Evolutionary conservation across 2,888 invertebrate genomes (phyloP), one percentile per base, ranked within the genome.

Genomic region (Neocrepidodera transversa): DNA sequence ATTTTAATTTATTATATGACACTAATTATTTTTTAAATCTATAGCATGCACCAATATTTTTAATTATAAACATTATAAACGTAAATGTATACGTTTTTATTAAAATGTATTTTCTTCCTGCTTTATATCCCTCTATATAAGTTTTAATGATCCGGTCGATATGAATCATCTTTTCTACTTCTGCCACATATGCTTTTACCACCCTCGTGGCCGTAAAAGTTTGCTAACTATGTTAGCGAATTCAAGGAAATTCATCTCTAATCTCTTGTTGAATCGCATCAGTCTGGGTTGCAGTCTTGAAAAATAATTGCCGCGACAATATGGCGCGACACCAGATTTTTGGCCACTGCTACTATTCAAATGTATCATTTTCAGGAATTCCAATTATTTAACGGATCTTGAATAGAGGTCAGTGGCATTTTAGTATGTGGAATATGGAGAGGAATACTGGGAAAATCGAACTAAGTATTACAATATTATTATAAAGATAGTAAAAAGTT

Each of bases 321-420:
- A 43, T 23, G 43, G 23, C 43, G 43, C 43, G 43, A 43, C 43
- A 23, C 23, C 23, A 23, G 43, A 43, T 17, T 10, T 43, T 43
- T 23, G 23, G 23, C 2, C 26, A 10, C 11, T 32, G 11, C 11
- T 43, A n/a, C 26, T 11, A 43, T 23, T 11, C 11, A 6, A 2
- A 43, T 40, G 40, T 26, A 14, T 43, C 26, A 23, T 43, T 23
- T 23, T 23, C 1, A 43, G 43, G 14, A 43, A 43, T 43, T 43
- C 43, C 43, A 20, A 43, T 43, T 43, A 23, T 23, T 11, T 43
- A 23, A 43, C 23, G 20, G 23, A 32, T 43, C 43, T 13, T 43
- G 43, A 10, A 28, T 10, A 4, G 13, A 32, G 32, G 32, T 32
- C 32, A 32, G 3, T 13, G 32, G 32, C 11, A 32, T 32, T 28